Evolutionary conservation across 2,797 vertebrate species (phyloP).

Genomic region (Miichthys miiuy): DNA sequence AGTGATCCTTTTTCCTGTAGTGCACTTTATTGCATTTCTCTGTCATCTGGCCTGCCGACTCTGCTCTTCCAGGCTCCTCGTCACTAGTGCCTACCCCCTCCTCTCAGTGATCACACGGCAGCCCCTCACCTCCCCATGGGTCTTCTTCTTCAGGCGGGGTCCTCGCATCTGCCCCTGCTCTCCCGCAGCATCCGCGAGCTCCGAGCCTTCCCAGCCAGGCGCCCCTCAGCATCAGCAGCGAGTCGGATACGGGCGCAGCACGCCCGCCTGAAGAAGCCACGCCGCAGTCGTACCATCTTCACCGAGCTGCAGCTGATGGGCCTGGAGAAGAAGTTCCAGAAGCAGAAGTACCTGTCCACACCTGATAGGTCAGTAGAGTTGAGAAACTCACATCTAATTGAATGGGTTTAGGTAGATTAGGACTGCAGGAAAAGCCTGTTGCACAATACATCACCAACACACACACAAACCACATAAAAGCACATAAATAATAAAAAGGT

Average conservation of each 20-base stretch:
- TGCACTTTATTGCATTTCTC: conserved; percentile 42
- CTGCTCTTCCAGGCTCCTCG: conserved; percentile 85
- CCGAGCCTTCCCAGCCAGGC: conserved; percentile 82
- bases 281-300: conserved; percentile 97
- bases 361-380: conserved; percentile 91
- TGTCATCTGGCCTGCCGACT: conserved; percentile 37
- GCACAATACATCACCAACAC: not conserved
- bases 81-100: conserved; percentile 91
- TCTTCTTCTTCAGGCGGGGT: conserved; percentile 50
- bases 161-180: conserved; percentile 84
- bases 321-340: conserved; percentile 99
- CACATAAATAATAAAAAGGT: not conserved
- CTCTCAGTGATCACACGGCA: conserved; percentile 94
- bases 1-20: conserved; percentile 11
- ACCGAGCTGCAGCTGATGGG: conserved; percentile 98
- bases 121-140: conserved; percentile 81
- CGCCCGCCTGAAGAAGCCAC: conserved; percentile 91
- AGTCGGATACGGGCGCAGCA: conserved; percentile 91
- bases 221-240: conserved; percentile 90
- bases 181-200: conserved; percentile 78
- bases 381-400: not conserved
- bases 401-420: not conserved
- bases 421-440: not conserved
- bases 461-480: not conserved
- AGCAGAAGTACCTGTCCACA: conserved; percentile 98